Conservation (phyloP, 92 coral and sea anemone species). For the Actinernus sp. region DNA sequence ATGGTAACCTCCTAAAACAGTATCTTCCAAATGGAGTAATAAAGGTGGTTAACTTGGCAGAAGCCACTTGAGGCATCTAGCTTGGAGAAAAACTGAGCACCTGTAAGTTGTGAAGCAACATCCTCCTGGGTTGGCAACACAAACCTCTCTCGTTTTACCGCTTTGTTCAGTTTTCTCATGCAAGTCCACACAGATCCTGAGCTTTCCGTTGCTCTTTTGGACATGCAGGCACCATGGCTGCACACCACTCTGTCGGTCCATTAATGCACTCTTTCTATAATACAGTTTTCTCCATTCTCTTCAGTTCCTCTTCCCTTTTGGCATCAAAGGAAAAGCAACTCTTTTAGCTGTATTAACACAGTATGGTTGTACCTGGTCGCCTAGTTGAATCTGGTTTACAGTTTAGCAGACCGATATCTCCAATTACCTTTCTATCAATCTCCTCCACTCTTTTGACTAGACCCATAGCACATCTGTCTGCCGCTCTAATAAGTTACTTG, state of each 20-base stretch:
- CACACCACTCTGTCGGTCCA: too few relatives aligned
- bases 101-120: neutral
- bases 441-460: neutral
- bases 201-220: too few relatives aligned
- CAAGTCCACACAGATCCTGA: too few relatives aligned
- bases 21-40: too few relatives aligned
- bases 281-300: neutral
- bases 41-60: too few relatives aligned
- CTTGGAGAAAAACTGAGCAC: neutral
- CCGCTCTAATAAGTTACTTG: neutral
- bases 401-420: neutral
- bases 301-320: neutral
- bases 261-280: neutral
- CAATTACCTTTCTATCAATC: neutral
- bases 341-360: neutral
- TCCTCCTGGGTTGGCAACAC: neutral
- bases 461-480: neutral
- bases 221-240: too few relatives aligned
- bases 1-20: neutral
- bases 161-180: too few relatives aligned
- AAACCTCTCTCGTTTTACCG: neutral
- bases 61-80: too few relatives aligned
- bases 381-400: too few relatives aligned
- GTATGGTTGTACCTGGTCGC: neutral
- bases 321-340: neutral